Conservation (phyloP, 2,797 vertebrate species). For the Huso huso region DNA sequence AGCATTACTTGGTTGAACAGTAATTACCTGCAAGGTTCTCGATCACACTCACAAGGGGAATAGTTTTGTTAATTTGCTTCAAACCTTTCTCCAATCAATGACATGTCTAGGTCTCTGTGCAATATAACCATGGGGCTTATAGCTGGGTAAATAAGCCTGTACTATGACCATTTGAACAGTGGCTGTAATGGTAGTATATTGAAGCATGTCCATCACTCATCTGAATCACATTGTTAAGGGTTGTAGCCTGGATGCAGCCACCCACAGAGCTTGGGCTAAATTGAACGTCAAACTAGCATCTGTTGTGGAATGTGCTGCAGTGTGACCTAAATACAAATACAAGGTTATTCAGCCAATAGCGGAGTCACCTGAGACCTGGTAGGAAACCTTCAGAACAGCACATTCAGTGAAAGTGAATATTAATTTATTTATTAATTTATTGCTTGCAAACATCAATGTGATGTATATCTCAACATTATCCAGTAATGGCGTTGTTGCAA, state of each 20-base stretch:
- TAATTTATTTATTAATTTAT: no score
- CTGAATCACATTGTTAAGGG: neutral
- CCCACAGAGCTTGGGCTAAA: conserved; percentile 10
- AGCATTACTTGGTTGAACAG: no score
- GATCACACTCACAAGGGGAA: no score
- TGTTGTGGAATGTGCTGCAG: neutral
- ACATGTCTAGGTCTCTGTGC: neutral
- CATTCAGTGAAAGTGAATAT: no score
- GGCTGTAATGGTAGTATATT: neutral
- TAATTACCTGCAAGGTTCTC: no score
- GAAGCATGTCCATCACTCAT: neutral
- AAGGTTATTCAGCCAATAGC: conserved; percentile 4
- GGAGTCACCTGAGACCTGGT: conserved; percentile 1
- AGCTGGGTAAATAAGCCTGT: neutral
- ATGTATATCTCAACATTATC: no score
- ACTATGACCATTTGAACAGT: neutral
- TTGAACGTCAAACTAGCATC: conserved; percentile 19
- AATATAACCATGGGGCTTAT: neutral
- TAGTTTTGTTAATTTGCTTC: no score
- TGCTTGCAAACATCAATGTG: no score
- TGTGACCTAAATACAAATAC: conserved; percentile 21
- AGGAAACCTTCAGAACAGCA: neutral
- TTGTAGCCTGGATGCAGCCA: conserved; percentile 1
- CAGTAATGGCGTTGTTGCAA: no score
- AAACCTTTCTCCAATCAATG: no score